Evolutionary conservation across 2,797 vertebrate genomes (phyloP), one percentile per base, ranked within the genome.

Genomic region (Lycodopsis pacificus): DNA sequence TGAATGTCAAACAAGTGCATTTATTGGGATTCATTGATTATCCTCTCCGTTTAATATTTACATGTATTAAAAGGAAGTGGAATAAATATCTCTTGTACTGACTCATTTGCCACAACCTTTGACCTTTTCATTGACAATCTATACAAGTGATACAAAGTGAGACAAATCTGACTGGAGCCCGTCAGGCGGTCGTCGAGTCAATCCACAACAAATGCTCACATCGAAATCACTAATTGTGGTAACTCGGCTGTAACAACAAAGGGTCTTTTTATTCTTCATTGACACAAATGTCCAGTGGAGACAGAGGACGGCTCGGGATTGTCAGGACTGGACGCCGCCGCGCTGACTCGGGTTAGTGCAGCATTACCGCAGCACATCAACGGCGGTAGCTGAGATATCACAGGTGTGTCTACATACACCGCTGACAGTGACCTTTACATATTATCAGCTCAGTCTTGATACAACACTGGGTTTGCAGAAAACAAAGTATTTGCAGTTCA

Each of bases 1-100:
- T 65, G 17, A 69, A 83, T 73, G 65, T 91, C 72, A 81, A 90
- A 89, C 86, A 86, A 93, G 91, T 91, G 89, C 86, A 86, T 94
- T 94, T 94, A 93, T 94, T 94, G 63, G 82, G 80, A 83, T 90
- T 82, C 65, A 77, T 72, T 44, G 49, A 56, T 84, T 73, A 63
- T 81, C 65, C 63, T 79, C 79, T 79, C 80, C 71, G 51, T 79
- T 84, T 54, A 70, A 84, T 91, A 91, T 94, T 84, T 88, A 93
- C 91, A 94, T 72, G 75, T 85, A 80, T 81, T 73, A 91, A 74
- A 73, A 81, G 58, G 66, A 78, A 54, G 73, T 76, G 71, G 77
- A 65, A 54, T 67, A 34, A 80, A 75, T 49, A 62, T 75, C 69
- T 84, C 44, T 75, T 64, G 44, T 30, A 77, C 30, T 51, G 72